phyloP scores from a whole-genome alignment of 2,888 invertebrate genomes.

The Pherbina coryleti region DNA sequence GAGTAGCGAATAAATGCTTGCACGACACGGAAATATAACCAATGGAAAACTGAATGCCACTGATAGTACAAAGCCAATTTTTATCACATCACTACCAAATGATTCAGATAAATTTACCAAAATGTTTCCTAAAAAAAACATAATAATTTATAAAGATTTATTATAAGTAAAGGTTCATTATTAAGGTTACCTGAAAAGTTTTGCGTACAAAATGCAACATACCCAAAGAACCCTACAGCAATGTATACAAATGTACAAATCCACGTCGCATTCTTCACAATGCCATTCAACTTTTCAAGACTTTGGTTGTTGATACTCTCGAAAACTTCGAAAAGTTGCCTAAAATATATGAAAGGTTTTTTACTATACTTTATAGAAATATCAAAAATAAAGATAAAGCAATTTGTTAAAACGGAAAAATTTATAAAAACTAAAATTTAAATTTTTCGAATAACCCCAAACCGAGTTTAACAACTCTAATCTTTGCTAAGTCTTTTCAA shows the following conservation, averaged over 20 bases:
- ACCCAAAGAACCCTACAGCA: constrained; percentile 93
- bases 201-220: constrained; percentile 84
- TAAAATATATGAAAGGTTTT: constrained; percentile 67
- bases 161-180: background rate
- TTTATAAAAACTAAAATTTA: too few relatives aligned
- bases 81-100: constrained; percentile 87
- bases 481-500: too few relatives aligned
- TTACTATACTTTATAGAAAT: too few relatives aligned
- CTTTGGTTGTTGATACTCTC: constrained; percentile 90
- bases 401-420: too few relatives aligned
- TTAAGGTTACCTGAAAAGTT: constrained; percentile 74
- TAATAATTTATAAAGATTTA: background rate
- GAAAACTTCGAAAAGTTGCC: constrained; percentile 93
- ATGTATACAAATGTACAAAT: constrained; percentile 93
- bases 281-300: constrained; percentile 87
- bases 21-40: constrained; percentile 95
- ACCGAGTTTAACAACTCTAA: too few relatives aligned
- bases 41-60: constrained; percentile 97
- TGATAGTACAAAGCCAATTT: constrained; percentile 94
- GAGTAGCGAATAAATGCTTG: constrained; percentile 91
- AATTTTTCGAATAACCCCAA: too few relatives aligned
- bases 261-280: constrained; percentile 90
- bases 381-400: too few relatives aligned
- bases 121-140: constrained; percentile 80
- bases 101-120: constrained; percentile 88